Evolutionary conservation across 2,888 invertebrate genomes (phyloP), one percentile per base, ranked within the genome.

Genomic region (Papilio gigon): DNA sequence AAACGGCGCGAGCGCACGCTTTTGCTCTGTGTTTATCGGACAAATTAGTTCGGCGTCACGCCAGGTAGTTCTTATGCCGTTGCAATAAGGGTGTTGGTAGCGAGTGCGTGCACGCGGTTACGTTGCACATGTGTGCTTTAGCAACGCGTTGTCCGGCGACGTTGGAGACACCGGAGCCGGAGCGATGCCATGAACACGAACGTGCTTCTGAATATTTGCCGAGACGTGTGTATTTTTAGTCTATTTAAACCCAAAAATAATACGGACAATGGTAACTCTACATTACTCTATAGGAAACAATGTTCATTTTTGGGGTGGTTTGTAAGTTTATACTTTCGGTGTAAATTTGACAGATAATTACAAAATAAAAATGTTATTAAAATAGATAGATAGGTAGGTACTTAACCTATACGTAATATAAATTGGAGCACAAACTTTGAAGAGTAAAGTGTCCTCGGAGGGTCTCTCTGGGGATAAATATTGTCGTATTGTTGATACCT

Each of bases 1-100:
- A 86, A 86, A 81, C 89, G 84, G 89, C 91, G 91, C 90, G 83
- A 80, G 89, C 92, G 92, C 92, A 91, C 85, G 86, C 87, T 91
- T 91, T 89, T 91, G 89, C 89, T 89, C 77, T 81, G 83, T 83
- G 88, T 87, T 91, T 91, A 92, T 91, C 91, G 86, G 82, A 72
- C 77, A 80, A 82, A 76, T 74, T 72, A 71, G 74, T 75, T 75
- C 72, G 73, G 75, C 84, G 81, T 77, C 71, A 72, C 71, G 73
- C 71, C 63, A 73, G 73, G 81, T 86, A 87, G 87, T 82, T 88
- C 88, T 88, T 88, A 86, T 86, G 78, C 62, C 84, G 87, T 90
- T 90, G 88, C 87, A 75, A 86, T 84, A 89, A 89, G 88, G 89
- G 87, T 84, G 86, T 87, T 86, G 87, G 84, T 84, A 86, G 75